Base-by-base conservation (phyloP, 1,140 invertebrate genomes). In the Diplogasteroides magnus region DNA sequence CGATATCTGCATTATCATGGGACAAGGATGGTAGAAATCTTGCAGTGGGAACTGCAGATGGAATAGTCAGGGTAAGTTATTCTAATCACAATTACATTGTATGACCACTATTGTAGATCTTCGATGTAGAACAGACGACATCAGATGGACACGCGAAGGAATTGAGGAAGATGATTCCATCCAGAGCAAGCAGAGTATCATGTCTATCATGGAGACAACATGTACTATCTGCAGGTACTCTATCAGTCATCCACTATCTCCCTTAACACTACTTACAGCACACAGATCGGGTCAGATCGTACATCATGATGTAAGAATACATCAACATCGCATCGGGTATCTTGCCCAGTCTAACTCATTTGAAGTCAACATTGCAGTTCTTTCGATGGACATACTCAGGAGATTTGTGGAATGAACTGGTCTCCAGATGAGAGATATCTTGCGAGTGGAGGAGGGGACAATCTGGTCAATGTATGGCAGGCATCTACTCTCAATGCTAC, bases 391-490 rank as follows among this genome's bases (percentile, higher is more conserved):
- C 70, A 72, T 31, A 26, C 31, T n/a, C 64, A 61, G 2, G 70
- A 72, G 19, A 48, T 72, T 23, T 59, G 57, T n/a, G 70, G 67
- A 31, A 32, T 72, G 15, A 57, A 72, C 28, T 72, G 70, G 70
- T 62, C 59, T 27, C 2, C 15, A 2, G 66, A 68, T 23, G 59
- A 62, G 6, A 48, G 57, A 19, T 37, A 62, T 31, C 60, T 71
- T 25, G 70, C 65, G 26, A 68, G 59, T 67, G 64, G 60, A 11
- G 61, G 67, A 11, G 68, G 67, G 6, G 70, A 72, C 23, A 15
- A 48, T 26, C 62, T 65, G 3, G 70, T 68, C n/a, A 67, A 65
- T 31, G 25, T 72, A 0, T 72, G 70, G 70, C 60, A 72, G 15
- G 70, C 23, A 1, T 14, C 26, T 32, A 25, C 14, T 15, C 6